Conservation (phyloP, 2,113 vertebrate genomes). For the Oryctolagus cuniculus region DNA sequence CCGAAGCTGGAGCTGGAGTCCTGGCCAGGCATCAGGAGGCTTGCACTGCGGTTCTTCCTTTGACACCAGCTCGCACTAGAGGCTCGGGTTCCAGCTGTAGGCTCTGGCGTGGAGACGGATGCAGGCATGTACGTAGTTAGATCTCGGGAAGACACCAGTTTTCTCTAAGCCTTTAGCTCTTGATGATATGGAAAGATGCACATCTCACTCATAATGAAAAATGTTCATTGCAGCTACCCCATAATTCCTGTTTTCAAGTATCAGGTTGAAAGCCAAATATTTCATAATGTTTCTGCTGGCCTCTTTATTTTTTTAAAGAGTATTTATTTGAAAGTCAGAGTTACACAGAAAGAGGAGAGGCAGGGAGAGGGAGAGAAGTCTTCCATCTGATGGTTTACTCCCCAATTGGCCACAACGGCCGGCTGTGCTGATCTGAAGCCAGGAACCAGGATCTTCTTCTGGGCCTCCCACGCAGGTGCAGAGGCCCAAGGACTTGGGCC, state of each 20-base stretch:
- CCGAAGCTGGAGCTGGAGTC: not conserved
- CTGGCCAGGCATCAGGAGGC: not conserved
- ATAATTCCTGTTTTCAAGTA: not conserved
- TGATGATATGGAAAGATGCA: not conserved
- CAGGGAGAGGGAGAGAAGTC: no score
- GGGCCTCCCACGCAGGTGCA: no score
- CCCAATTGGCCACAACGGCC: no score
- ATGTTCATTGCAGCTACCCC: no score
- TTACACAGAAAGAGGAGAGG: no score
- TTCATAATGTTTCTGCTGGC: not conserved
- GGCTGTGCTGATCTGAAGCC: no score
- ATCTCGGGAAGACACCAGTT: not conserved
- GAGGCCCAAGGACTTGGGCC: no score
- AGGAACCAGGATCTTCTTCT: no score
- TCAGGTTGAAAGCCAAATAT: not conserved
- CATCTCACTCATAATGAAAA: not conserved
- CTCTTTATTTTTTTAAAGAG: not conserved
- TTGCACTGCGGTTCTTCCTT: not conserved
- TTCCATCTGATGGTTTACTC: no score
- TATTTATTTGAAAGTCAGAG: no score
- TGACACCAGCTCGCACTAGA: not conserved
- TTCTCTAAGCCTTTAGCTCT: not conserved
- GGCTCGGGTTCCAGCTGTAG: not conserved
- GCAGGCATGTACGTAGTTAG: not conserved
- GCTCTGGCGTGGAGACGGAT: not conserved